Conservation (phyloP, 2,888 invertebrate genomes). For the Digitonthophagus gazella region DNA sequence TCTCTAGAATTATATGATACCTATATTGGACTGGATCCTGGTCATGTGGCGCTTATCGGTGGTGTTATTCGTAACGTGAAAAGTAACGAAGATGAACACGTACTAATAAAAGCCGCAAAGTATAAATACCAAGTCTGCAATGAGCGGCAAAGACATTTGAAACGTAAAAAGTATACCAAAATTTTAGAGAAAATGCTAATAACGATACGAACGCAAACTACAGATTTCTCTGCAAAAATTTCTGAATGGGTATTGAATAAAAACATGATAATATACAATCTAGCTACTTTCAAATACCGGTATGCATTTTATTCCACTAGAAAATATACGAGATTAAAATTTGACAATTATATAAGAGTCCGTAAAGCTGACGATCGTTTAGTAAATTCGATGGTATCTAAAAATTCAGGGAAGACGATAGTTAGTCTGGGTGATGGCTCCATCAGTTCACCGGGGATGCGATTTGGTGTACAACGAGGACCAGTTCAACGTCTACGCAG, state of each 20-base stretch:
- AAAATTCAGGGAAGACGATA: neutral
- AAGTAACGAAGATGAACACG: neutral
- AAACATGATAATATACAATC: neutral
- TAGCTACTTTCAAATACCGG: neutral
- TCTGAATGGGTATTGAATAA: neutral
- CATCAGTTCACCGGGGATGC: neutral
- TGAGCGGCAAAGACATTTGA: neutral
- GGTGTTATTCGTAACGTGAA: neutral
- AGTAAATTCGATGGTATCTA: neutral
- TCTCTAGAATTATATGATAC: too few species aligned
- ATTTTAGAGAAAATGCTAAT: neutral
- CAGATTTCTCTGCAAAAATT: neutral
- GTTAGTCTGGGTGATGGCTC: neutral
- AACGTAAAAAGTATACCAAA: neutral
- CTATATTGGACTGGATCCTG: neutral
- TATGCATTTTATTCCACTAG: neutral
- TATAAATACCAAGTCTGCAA: neutral
- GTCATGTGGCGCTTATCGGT: conserved; percentile 1
- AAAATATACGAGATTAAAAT: neutral
- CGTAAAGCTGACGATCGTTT: neutral
- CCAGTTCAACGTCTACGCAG: neutral
- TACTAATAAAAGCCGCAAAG: neutral
- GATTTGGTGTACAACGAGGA: neutral
- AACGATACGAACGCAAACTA: neutral
- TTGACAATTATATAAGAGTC: neutral